Conservation (phyloP, 2,797 vertebrate genomes). For the Enteromius fasciolatus region DNA sequence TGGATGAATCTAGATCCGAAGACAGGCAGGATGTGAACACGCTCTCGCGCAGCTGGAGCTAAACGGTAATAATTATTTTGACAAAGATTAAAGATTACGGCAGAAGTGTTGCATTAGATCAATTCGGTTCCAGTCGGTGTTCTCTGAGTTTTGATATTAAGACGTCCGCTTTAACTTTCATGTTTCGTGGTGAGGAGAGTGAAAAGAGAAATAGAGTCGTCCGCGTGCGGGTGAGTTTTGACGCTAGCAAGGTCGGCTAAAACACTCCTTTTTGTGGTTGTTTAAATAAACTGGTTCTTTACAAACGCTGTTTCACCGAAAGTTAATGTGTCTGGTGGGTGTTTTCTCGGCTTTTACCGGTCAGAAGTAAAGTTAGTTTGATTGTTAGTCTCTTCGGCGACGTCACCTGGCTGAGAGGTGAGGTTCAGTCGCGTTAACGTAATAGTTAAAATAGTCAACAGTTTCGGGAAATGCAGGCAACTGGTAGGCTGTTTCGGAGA, state of each 20-base stretch:
- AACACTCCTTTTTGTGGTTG: not conserved
- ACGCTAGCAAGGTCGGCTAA: slow-evolving; percentile 35
- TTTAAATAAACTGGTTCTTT: not conserved
- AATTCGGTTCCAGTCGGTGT: not conserved
- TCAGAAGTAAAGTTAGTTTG: slow-evolving; percentile 6
- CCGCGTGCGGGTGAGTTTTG: slow-evolving; percentile 26
- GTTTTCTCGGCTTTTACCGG: not conserved
- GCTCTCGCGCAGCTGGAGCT: not conserved
- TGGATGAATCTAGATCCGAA: slow-evolving; percentile 5
- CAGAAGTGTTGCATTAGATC: not conserved
- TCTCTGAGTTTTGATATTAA: not conserved
- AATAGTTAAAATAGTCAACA: not conserved
- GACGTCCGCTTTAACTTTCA: not conserved
- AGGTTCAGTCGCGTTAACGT: too few relatives aligned
- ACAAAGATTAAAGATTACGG: not conserved
- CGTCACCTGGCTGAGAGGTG: slow-evolving; percentile 8
- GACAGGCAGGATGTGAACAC: slow-evolving; percentile 32
- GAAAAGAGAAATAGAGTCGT: slow-evolving; percentile 13
- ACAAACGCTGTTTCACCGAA: not conserved
- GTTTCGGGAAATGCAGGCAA: not conserved
- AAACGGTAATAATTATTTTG: slow-evolving; percentile 11
- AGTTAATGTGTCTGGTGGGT: not conserved
- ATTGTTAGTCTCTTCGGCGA: not conserved
- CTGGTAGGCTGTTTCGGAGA: not conserved
- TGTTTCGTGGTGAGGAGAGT: not conserved